Evolutionary conservation across 2,888 invertebrate genomes (phyloP).

Genomic region (Stenodema calcarata): DNA sequence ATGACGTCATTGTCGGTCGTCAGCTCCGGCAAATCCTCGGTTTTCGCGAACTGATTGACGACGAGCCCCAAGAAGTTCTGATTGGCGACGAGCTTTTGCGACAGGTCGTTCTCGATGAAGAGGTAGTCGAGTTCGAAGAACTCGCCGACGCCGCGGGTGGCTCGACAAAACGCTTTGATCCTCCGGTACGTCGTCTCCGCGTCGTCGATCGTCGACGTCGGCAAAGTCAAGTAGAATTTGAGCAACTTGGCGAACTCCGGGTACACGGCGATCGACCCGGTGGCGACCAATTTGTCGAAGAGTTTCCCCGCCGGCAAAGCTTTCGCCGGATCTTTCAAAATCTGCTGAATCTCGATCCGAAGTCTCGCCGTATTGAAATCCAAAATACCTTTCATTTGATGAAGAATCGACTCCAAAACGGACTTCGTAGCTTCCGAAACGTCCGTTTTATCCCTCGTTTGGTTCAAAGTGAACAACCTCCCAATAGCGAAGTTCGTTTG

Average conservation of each 20-base stretch:
- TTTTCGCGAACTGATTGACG: background rate
- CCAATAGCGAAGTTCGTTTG: background rate
- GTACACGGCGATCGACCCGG: background rate
- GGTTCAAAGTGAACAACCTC: background rate
- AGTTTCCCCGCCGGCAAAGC: background rate
- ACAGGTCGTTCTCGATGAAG: conserved; percentile 14
- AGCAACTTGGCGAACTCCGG: conserved; percentile 9
- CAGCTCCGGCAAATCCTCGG: background rate
- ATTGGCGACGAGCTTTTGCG: background rate
- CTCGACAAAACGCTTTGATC: conserved; percentile 3
- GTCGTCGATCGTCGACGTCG: background rate
- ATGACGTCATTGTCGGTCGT: background rate
- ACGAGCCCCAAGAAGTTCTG: background rate
- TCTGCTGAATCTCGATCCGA: background rate
- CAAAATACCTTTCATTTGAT: background rate
- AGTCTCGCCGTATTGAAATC: conserved; percentile 4
- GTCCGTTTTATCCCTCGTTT: background rate
- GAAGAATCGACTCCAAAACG: conserved; percentile 1
- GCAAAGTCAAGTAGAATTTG: conserved; percentile 7
- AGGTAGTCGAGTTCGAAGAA: conserved; percentile 5
- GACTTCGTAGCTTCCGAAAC: background rate
- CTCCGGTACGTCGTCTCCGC: background rate
- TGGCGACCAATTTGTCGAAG: background rate
- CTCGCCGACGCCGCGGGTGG: background rate
- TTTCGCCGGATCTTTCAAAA: conserved; percentile 20